phyloP scores from a whole-genome alignment of 2,113 vertebrate species.

The Colistium nudipinnis region DNA sequence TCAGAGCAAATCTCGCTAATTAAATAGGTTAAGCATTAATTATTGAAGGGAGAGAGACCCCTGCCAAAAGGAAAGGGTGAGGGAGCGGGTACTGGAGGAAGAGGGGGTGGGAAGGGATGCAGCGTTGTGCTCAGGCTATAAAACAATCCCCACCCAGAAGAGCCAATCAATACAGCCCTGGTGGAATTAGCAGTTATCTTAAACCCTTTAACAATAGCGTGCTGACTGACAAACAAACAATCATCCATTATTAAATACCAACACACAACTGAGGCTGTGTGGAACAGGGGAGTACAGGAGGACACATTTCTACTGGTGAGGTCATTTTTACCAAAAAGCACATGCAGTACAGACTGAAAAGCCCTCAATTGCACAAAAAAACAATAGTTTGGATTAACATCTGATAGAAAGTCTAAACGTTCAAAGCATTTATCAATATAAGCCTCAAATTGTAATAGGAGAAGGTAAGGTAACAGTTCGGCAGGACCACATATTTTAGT shows the following conservation, averaged over 20 bases:
- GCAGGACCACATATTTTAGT: conserved; percentile 6
- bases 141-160: conserved; percentile 70
- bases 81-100: conserved; percentile 12
- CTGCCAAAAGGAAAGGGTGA: conserved; percentile 8
- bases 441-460: not conserved
- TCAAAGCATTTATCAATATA: not conserved
- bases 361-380: not conserved
- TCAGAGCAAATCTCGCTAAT: conserved; percentile 81
- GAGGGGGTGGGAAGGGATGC: conserved; percentile 25
- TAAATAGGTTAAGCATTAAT: conserved; percentile 82
- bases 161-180: conserved; percentile 76
- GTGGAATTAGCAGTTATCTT: conserved; percentile 83
- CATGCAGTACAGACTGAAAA: too few relatives aligned
- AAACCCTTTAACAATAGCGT: conserved; percentile 75
- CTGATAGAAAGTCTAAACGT: not conserved
- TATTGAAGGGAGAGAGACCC: conserved; percentile 70
- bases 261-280: conserved; percentile 14
- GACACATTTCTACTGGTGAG: too few relatives aligned
- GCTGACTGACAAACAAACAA: conserved; percentile 75
- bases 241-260: conserved; percentile 78
- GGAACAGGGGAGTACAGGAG: not conserved
- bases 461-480: not conserved
- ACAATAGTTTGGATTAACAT: not conserved
- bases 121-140: conserved; percentile 61
- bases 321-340: too few relatives aligned